Base-by-base conservation (phyloP, 2,113 vertebrate species). In the Osmerus mordax region DNA sequence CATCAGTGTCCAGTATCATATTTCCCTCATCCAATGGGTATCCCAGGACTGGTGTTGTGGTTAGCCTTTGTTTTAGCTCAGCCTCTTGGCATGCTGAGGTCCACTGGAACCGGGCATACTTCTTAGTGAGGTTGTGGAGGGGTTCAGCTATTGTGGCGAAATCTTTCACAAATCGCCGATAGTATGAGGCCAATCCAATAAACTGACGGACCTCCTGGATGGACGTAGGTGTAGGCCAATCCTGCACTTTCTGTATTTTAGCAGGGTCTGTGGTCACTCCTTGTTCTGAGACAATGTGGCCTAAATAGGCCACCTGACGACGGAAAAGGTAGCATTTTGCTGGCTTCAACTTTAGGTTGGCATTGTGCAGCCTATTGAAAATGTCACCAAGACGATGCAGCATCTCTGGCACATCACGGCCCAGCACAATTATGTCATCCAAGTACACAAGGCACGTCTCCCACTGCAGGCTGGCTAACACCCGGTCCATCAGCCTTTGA, bases 261-360 rank as follows among this genome's bases (percentile, higher is more conserved):
- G 11, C 14, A 5, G 68, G 73, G 7, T 82, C 65, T 0, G 74
- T 77, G 5, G 71, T 69, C 28, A 71, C 59, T 2, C 62, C 32
- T 0, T 72, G 3, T n/a, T 60, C 73, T 0, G 67, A 71, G 1
- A 72, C 51, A 2, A 78, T 23, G 9, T 78, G 71, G 0, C 67
- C 67, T 0, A 76, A 41, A 23, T 81, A 72, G 2, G 53, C 60
- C 0, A 73, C 74, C 15, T 70, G 23, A 1, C 0, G 13, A 11
- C 1, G 16, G 5, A 81, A 84, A 0, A 81, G 56, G 29, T 16
- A 69, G 28, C 71, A 77, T 12, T 84, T 81, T 1, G 59, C 7
- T 0, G 81, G 72, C 21, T 86, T 75, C 5, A 76, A 19, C 13
- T 79, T 84, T 0, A 80, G 23, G 8, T 85, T 78, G 0, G 77